Percentiles rank a stretch among this genome's conserved stretches.
Evolutionary conservation across 2,113 vertebrate genomes (phyloP).

Genomic region (Psammodynastes pulverulentus): DNA sequence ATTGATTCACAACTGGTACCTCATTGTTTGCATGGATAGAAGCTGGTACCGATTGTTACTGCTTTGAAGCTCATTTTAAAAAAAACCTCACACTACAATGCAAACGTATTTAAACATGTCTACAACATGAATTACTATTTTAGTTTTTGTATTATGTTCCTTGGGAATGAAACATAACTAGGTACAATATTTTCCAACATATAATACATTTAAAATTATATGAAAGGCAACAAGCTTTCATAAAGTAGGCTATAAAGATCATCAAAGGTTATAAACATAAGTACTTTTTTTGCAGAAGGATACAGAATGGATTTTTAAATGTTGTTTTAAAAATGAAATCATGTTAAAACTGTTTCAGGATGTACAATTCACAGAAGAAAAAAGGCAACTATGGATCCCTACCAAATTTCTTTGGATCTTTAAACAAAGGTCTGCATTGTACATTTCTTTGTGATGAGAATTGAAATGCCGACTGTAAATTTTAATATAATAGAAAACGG

Average conservation of each 20-base stretch:
- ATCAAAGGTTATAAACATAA: background rate
- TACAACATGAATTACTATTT: background rate
- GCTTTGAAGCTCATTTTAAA: slow-evolving; percentile 14
- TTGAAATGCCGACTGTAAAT: background rate
- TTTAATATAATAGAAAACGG: background rate
- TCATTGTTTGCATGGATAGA: slow-evolving; percentile 27
- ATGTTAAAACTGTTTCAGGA: background rate
- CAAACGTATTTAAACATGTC: background rate
- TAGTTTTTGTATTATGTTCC: background rate
- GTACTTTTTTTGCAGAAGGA: background rate
- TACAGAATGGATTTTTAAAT: background rate
- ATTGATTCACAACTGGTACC: slow-evolving; percentile 36
- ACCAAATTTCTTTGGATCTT: background rate
- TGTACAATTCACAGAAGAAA: background rate
- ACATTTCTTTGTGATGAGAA: background rate
- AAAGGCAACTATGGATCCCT: background rate
- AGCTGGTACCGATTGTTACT: slow-evolving; percentile 15
- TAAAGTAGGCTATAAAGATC: background rate
- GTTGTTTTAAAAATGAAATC: background rate
- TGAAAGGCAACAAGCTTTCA: background rate
- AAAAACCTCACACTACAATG: slow-evolving; percentile 17
- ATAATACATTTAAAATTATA: background rate
- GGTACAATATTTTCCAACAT: background rate
- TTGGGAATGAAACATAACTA: background rate
- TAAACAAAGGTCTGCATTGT: background rate